Base-by-base conservation (phyloP, 1,140 invertebrate species). In the Cydia splendana region DNA sequence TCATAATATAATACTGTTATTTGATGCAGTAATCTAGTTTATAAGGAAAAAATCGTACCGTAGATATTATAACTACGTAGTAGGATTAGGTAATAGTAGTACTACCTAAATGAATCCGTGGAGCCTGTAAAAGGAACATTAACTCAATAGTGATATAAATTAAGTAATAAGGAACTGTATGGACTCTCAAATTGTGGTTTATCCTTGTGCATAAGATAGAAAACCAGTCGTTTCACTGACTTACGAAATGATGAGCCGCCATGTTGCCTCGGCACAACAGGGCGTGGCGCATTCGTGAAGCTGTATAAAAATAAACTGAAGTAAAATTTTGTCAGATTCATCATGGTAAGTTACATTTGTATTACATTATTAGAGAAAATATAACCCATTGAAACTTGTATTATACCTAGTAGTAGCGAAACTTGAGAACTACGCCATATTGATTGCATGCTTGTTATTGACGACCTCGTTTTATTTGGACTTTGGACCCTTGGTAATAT, bases 321-420 rank as follows among this genome's bases (percentile, higher is more conserved):
- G 67, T 71, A 71, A 28, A 71, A 18, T 18, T 28, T 79, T 62
- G 9, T 67, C 13, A 77, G 76, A 75, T 73, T 78, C 78, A 82
- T 75, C 79, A 89, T 89, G 88, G 88, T 89, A 87, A 89, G 88
- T 89, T 84, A 79, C 80, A 81, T 77, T 77, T 78, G 71, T 80
- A 65, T 62, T 62, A 62, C 18, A 62, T 62, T 62, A 9, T 62
- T 12, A 18, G 57, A 7, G 2, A 24, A n/a, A 62, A 24, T 18
- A 24, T 24, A 24, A 20, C 57, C 2, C 9, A 7, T 24, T 24
- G 1, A 62, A 24, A 62, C 20, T 2, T 20, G 15, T 9, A 18
- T 62, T 62, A 9, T 18, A 18, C 30, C 30, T 30, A 62, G 15
- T n/a, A 12, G 20, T 62, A 24, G 18, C 6, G 20, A 24, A 62